Evolutionary conservation across 2,888 invertebrate genomes (phyloP), one percentile per base, ranked within the genome.

Genomic region (Aromia moschata): DNA sequence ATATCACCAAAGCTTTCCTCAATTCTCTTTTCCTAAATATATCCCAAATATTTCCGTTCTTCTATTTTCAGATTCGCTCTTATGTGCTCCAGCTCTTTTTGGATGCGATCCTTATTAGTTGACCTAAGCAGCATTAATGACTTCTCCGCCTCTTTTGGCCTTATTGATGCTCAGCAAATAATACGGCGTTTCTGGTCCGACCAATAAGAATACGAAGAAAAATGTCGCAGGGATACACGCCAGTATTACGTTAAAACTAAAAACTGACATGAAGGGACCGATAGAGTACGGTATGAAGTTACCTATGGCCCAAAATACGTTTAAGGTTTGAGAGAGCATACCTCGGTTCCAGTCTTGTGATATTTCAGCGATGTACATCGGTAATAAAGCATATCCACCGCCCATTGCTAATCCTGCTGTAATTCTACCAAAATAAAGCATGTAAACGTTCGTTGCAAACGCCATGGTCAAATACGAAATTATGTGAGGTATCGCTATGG

Each of bases 311-410:
- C 92, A 87, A 80, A 91, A 91, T 36, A 88, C 82, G 71, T 91
- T 91, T 56, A 93, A 85, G 58, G 92, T 87, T 2, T 65, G 64
- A 0, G 68, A 66, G 0, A 94, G 81, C 0, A 90, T 87, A 0
- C 94, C 95, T 62, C 96, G 83, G 7, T 88, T 85, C 12, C 89
- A 87, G 59, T 89, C 88, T 82, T 90, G 79, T 1, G 93, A 86
- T 33, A 93, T 90, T 80, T 95, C 95, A 40, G 92, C 92, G 62
- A 93, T 87, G 80, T 94, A 95, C 86, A 93, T 90, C 0, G 94
- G 93, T 0, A 88, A 85, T 1, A 89, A 85, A 0, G 90, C 87
- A 80, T 89, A 90, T 10, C 88, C 82, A 72, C 89, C 87, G 0
- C 91, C 89, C 0, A 89, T 84, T 0, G 86, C 86, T 0, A 90